These are phyloP conservation scores for Fringilla coelebs DNA, from an alignment of 2,797 vertebrate genomes.

Conservation along the genomic window DNA sequence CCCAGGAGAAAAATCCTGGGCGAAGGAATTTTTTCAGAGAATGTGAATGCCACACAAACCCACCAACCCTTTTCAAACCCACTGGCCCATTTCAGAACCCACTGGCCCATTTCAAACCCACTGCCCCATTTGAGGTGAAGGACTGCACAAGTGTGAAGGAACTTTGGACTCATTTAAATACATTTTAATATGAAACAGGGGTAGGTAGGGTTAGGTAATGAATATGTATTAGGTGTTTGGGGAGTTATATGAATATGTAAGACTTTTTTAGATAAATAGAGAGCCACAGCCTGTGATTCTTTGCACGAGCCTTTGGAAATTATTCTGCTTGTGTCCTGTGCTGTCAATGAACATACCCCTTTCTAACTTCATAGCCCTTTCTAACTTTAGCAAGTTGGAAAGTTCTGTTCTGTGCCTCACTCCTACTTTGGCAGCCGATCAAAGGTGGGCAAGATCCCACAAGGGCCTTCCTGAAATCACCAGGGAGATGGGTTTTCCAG, in stretches of 20 bases:
- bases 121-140: too few relatives aligned
- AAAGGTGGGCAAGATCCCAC: not conserved
- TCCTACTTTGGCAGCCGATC: not conserved
- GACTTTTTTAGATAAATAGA: too few relatives aligned
- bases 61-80: not conserved
- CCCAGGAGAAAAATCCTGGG: too few relatives aligned
- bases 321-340: fast-evolving
- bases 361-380: not conserved
- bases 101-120: too few relatives aligned
- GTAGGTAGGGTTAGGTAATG: too few relatives aligned
- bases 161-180: too few relatives aligned
- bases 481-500: not conserved
- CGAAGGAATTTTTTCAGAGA: too few relatives aligned
- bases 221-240: not conserved
- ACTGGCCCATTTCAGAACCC: not conserved
- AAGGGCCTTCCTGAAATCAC: not conserved
- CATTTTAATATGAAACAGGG: too few relatives aligned
- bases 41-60: too few relatives aligned
- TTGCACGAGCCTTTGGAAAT: not conserved
- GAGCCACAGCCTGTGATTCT: too few relatives aligned
- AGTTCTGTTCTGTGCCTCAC: not conserved
- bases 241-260: not conserved
- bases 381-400: not conserved
- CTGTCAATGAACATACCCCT: not conserved
- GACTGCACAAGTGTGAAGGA: too few relatives aligned